Conservation (phyloP, 2,113 vertebrate genomes). For the Melanocharis versteri region DNA sequence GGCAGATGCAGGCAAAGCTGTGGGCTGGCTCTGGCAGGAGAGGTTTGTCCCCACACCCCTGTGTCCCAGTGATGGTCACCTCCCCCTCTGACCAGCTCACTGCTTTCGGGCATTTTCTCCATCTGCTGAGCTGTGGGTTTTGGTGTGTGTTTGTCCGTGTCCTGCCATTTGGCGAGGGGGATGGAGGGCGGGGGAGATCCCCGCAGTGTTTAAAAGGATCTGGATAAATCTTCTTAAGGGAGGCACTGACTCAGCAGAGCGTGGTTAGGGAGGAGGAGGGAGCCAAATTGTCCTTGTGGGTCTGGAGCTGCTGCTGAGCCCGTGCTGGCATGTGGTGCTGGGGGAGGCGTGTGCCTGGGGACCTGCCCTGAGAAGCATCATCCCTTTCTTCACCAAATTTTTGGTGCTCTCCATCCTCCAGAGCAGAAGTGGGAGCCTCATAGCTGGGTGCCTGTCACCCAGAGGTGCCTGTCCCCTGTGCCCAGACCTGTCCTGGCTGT, state of each 20-base stretch:
- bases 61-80: not conserved
- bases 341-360: not conserved
- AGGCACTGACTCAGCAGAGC: slow-evolving; percentile 36
- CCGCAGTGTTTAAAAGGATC: not conserved
- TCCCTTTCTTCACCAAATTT: not conserved
- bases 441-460: not conserved
- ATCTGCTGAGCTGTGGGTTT: not conserved
- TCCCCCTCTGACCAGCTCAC: not conserved
- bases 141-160: not conserved
- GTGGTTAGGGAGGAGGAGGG: not conserved
- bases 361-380: not conserved
- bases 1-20: not conserved
- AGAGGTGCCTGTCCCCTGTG: not conserved
- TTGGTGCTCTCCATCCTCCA: not conserved
- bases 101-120: not conserved
- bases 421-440: not conserved
- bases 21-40: not conserved
- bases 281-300: not conserved
- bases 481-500: not conserved
- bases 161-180: not conserved
- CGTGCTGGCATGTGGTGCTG: not conserved
- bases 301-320: not conserved
- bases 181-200: not conserved
- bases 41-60: not conserved
- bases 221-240: slow-evolving; percentile 39